Evolutionary conservation across 2,113 vertebrate genomes (phyloP).

Genomic region (Corydoras maculifer): DNA sequence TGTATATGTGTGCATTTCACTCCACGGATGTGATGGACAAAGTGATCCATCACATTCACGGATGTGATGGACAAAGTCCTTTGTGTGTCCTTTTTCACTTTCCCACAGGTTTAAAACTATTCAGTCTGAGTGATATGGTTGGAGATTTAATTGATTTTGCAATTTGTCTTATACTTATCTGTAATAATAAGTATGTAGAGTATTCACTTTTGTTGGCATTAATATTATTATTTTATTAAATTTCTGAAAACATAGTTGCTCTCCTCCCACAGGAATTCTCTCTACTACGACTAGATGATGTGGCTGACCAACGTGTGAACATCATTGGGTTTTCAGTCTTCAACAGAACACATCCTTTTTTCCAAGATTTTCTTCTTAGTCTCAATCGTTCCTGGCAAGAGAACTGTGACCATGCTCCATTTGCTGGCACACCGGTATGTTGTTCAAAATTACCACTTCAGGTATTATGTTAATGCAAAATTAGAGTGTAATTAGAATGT

Average conservation of each 20-base stretch:
- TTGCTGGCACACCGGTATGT: constrained; percentile 87
- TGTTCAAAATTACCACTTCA: neutral
- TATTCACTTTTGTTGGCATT: neutral
- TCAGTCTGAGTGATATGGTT: too few species aligned
- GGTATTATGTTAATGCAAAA: neutral
- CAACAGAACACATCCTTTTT: constrained; percentile 90
- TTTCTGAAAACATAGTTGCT: constrained; percentile 24
- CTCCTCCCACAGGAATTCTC: constrained; percentile 79
- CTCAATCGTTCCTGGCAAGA: constrained; percentile 98
- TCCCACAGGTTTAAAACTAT: too few species aligned
- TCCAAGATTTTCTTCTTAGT: constrained; percentile 89
- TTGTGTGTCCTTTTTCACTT: too few species aligned
- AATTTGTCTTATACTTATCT: too few species aligned
- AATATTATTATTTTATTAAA: neutral
- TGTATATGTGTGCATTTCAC: too few species aligned
- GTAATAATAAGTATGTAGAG: too few species aligned
- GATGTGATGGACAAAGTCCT: too few species aligned
- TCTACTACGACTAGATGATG: constrained; percentile 80
- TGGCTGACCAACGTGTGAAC: constrained; percentile 83
- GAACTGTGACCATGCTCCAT: constrained; percentile 93
- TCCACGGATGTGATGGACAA: too few species aligned
- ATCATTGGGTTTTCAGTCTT: constrained; percentile 95
- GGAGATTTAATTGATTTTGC: too few species aligned
- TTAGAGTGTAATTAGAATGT: too few species aligned
- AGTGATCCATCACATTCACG: too few species aligned